These are phyloP conservation scores for Drosophila nigrodunni DNA, from an alignment of 1,140 invertebrate genomes.

Conservation along the genomic window DNA sequence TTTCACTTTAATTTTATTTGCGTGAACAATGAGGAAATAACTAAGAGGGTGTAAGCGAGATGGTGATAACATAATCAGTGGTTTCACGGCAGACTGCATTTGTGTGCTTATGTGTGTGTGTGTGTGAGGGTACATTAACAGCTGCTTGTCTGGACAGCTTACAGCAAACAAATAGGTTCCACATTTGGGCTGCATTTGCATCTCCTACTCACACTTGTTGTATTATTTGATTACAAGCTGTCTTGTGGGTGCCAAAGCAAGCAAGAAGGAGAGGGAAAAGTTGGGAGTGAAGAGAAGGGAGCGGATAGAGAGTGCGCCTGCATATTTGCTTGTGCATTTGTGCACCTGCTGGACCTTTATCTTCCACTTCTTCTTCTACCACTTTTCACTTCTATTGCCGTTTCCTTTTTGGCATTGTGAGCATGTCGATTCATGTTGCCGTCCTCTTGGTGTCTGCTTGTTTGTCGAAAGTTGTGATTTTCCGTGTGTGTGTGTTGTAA, in stretches of 20 bases:
- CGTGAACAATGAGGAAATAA: slow-evolving; percentile 5
- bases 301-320: slow-evolving; percentile 20
- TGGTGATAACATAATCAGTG: slow-evolving; percentile 34
- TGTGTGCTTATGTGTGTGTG: neutral
- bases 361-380: neutral
- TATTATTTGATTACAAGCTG: slow-evolving; percentile 74
- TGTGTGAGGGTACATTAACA: slow-evolving; percentile 24
- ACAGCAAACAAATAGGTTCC: slow-evolving; percentile 35
- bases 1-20: slow-evolving; percentile 25
- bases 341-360: slow-evolving; percentile 46
- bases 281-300: neutral
- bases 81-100: slow-evolving; percentile 54
- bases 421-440: slow-evolving; percentile 63
- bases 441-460: slow-evolving; percentile 34
- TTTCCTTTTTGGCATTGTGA: slow-evolving; percentile 7
- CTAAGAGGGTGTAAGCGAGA: neutral
- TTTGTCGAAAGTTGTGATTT: slow-evolving; percentile 79
- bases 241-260: slow-evolving; percentile 55
- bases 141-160: slow-evolving; percentile 30
- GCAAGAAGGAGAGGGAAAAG: neutral
- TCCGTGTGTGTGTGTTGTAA: slow-evolving; percentile 39
- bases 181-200: slow-evolving; percentile 30
- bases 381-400: neutral
- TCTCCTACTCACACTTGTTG: slow-evolving; percentile 11
- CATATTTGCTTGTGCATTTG: slow-evolving; percentile 66